A percentile compares a stretch with the other conserved stretches of the same genome.
These are phyloP conservation scores for Zelleria hepariella DNA, from an alignment of 2,888 invertebrate species.

Conservation along the genomic window DNA sequence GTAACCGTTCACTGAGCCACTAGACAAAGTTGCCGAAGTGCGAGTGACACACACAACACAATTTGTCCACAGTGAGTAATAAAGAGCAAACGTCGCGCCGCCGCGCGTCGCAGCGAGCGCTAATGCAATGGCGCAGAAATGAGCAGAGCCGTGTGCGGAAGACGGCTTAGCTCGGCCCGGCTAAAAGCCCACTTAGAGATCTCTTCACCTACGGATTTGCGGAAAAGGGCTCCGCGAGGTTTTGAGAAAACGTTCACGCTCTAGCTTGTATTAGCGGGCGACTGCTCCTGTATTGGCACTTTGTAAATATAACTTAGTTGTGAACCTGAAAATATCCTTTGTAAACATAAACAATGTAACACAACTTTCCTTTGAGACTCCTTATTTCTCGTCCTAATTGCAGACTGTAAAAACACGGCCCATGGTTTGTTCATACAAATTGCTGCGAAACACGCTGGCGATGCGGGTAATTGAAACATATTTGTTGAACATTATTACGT, in stretches of 20 bases:
- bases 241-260: conserved; percentile 47
- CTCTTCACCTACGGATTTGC: conserved; percentile 62
- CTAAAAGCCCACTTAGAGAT: conserved; percentile 71
- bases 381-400: too few species aligned
- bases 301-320: not conserved
- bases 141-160: conserved; percentile 43
- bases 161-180: conserved; percentile 65
- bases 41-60: not conserved
- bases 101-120: conserved; percentile 10
- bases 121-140: conserved; percentile 52
- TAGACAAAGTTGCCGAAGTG: too few species aligned
- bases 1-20: too few species aligned
- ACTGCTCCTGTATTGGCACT: conserved; percentile 18
- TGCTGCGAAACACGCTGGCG: too few species aligned
- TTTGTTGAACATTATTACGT: conserved; percentile 15
- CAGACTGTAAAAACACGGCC: too few species aligned
- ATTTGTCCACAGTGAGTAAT: not conserved
- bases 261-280: conserved; percentile 36
- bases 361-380: too few species aligned
- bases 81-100: not conserved
- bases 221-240: conserved; percentile 51
- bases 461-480: conserved; percentile 30
- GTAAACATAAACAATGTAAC: not conserved
- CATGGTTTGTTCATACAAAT: too few species aligned
- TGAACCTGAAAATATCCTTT: not conserved